Percentiles rank a stretch among this genome's conserved stretches.
These are phyloP conservation scores for Molossus alvarezi DNA, from an alignment of 2,797 vertebrate genomes.

Conservation along the genomic window DNA sequence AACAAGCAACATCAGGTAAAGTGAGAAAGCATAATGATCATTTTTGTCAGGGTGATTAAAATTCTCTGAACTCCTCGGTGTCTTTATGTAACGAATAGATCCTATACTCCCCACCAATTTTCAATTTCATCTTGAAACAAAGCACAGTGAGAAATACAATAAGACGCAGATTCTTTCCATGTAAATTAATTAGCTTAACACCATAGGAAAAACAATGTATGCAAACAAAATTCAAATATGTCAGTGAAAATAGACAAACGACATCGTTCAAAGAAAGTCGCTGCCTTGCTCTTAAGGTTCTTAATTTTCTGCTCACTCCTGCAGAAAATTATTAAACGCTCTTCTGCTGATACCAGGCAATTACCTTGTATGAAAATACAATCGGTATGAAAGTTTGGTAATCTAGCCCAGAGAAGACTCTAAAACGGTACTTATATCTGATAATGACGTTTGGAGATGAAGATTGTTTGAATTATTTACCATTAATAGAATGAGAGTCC, in stretches of 20 bases:
- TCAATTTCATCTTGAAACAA: slow-evolving; percentile 77
- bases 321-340: background rate
- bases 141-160: slow-evolving; percentile 57
- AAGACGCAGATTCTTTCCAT: slow-evolving; percentile 56
- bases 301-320: slow-evolving; percentile 22
- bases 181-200: slow-evolving; percentile 74
- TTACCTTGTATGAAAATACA: background rate
- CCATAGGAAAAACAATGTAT: background rate
- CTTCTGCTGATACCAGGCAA: background rate
- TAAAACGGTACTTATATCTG: background rate
- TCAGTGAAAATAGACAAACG: slow-evolving; percentile 59
- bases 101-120: slow-evolving; percentile 58
- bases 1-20: background rate
- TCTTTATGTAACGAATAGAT: background rate
- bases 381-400: background rate
- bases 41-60: slow-evolving; percentile 34
- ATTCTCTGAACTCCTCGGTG: background rate
- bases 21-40: background rate
- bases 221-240: slow-evolving; percentile 66
- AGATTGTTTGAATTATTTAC: background rate
- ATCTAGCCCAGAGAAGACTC: background rate
- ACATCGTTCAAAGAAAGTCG: slow-evolving; percentile 5
- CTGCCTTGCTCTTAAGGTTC: background rate
- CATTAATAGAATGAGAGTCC: slow-evolving; percentile 8
- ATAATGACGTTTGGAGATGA: background rate